Evolutionary conservation across 2,888 invertebrate species (phyloP).

Genomic region (Deilephila porcellus): DNA sequence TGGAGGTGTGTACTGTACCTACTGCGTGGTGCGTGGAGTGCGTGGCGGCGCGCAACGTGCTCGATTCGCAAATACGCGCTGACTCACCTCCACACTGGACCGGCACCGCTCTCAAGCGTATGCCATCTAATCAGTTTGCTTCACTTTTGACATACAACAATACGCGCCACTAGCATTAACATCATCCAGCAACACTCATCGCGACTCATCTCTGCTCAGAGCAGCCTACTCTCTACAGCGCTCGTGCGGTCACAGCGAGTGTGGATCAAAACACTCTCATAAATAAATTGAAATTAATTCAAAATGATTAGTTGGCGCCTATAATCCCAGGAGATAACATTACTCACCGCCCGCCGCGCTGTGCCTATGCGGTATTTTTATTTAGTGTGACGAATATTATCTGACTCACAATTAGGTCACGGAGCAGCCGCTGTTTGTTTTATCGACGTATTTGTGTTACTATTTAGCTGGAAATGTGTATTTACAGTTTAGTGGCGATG

Average conservation of each 20-base stretch:
- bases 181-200: no score
- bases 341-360: not conserved
- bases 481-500: not conserved
- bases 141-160: no score
- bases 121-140: no score
- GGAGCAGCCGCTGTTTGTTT: conserved; percentile 7
- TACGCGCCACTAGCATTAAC: no score
- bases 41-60: not conserved
- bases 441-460: not conserved
- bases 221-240: no score
- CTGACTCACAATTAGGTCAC: conserved; percentile 11
- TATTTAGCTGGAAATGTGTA: conserved; percentile 8
- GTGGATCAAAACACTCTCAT: not conserved
- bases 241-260: no score
- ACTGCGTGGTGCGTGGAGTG: not conserved
- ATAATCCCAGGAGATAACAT: no score
- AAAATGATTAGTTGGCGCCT: no score
- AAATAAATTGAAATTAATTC: not conserved
- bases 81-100: not conserved
- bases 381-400: conserved; percentile 7
- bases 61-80: not conserved
- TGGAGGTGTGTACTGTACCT: not conserved
- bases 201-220: no score
- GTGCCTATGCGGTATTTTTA: not conserved
- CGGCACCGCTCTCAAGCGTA: not conserved